A percentile compares a stretch with the other conserved stretches of the same genome.
Evolutionary conservation across 2,797 vertebrate genomes (phyloP).

Genomic region (Pangasius sanitwongsei): DNA sequence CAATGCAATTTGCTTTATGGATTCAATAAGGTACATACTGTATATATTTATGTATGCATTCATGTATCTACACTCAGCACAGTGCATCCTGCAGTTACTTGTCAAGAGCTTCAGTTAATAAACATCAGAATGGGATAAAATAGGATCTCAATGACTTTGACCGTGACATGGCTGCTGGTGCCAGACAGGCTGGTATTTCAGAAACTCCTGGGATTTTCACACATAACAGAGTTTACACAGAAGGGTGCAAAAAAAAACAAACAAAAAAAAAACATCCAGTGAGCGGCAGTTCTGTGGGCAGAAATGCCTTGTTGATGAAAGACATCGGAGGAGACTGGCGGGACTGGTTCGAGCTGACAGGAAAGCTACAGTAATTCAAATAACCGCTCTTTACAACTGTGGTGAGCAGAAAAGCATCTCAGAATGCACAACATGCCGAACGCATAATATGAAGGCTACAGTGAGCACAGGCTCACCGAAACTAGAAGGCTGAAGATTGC

Average conservation of each 20-base stretch:
- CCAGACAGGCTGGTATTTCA: not conserved
- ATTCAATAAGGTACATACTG: not conserved
- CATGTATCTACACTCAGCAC: not conserved
- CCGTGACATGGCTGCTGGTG: not conserved
- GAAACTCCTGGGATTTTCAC: not conserved
- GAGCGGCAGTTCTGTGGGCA: not conserved
- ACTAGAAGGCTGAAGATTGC: not conserved
- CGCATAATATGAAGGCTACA: too few species aligned
- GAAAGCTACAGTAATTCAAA: not conserved
- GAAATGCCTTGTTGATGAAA: not conserved
- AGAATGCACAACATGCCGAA: not conserved
- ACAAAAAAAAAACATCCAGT: not conserved
- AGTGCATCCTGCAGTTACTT: not conserved
- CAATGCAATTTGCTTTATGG: not conserved
- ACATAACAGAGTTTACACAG: not conserved
- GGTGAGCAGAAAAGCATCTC: not conserved
- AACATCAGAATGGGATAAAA: not conserved
- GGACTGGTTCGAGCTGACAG: not conserved
- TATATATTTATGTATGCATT: not conserved
- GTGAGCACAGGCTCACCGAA: not conserved
- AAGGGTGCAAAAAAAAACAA: not conserved
- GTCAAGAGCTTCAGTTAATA: not conserved
- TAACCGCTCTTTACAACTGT: not conserved
- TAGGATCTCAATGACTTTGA: not conserved
- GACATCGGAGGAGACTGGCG: not conserved